A percentile compares a stretch with the other conserved stretches of the same genome.
phyloP scores from a whole-genome alignment of 2,113 vertebrate species.

The Aleadryas rufinucha region DNA sequence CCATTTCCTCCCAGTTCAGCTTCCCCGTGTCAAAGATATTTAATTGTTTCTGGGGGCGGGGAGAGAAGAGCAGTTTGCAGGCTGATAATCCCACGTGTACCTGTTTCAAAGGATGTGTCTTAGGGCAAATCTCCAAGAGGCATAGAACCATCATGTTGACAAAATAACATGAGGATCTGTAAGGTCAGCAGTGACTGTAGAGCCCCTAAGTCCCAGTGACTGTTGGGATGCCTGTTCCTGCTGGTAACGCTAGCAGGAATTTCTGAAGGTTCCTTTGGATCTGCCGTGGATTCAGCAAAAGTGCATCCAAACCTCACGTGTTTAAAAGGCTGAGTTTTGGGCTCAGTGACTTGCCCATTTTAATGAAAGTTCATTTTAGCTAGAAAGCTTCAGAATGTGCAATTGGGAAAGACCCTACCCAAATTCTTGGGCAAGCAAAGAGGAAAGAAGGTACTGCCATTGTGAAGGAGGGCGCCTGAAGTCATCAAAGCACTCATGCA shows the following conservation, averaged over 20 bases:
- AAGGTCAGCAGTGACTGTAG: not conserved
- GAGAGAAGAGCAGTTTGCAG: not conserved
- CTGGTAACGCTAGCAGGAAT: accelerated
- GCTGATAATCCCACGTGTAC: not conserved
- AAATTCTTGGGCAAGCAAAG: not conserved
- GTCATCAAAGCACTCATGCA: not conserved
- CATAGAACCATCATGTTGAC: not conserved
- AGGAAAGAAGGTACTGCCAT: not conserved
- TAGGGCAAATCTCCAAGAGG: not conserved
- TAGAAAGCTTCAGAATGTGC: not conserved
- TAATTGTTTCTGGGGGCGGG: not conserved
- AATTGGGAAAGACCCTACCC: not conserved
- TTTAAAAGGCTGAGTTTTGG: not conserved
- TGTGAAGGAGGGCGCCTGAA: not conserved
- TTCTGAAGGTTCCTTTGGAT: not conserved
- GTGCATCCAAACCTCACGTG: not conserved
- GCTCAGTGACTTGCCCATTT: not conserved
- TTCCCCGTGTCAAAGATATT: not conserved
- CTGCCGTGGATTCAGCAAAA: not conserved
- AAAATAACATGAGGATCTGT: not conserved
- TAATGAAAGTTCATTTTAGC: not conserved
- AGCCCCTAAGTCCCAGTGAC: not conserved
- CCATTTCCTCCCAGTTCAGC: not conserved
- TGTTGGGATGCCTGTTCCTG: too few species aligned
- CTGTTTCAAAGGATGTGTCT: not conserved